Conservation (phyloP, 2,113 vertebrate species). For the Xyrauchen texanus region DNA sequence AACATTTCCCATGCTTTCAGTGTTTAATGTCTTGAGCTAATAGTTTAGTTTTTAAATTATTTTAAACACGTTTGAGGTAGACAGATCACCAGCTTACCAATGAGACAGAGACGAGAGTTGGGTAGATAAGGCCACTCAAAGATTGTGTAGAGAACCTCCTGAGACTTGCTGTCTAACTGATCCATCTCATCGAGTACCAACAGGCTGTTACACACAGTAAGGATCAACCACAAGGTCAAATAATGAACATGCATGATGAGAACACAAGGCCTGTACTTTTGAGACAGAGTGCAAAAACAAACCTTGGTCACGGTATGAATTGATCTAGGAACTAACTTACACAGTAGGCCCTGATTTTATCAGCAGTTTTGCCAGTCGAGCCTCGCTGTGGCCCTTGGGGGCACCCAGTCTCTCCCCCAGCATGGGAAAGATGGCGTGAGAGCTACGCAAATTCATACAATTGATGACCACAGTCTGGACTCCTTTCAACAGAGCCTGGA, state of each 20-base stretch:
- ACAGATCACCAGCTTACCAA: slow-evolving; percentile 76
- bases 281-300: background rate
- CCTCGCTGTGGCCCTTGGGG: slow-evolving; percentile 57
- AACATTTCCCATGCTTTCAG: background rate
- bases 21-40: no score
- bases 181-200: slow-evolving; percentile 95
- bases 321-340: slow-evolving; percentile 75
- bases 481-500: slow-evolving; percentile 72
- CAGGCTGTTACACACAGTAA: slow-evolving; percentile 70
- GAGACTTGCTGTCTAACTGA: slow-evolving; percentile 91
- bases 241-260: no score
- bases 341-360: slow-evolving; percentile 78
- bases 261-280: no score
- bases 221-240: background rate
- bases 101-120: slow-evolving; percentile 82
- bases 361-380: slow-evolving; percentile 79
- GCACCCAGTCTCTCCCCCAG: slow-evolving; percentile 78
- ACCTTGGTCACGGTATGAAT: no score
- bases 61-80: no score
- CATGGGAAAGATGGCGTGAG: slow-evolving; percentile 83
- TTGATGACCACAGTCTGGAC: slow-evolving; percentile 82
- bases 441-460: slow-evolving; percentile 88
- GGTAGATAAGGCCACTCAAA: slow-evolving; percentile 90
- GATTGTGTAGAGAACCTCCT: slow-evolving; percentile 93
- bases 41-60: no score